Evolutionary conservation across 2,113 vertebrate genomes (phyloP).

Genomic region (Leucopternis melanops): DNA sequence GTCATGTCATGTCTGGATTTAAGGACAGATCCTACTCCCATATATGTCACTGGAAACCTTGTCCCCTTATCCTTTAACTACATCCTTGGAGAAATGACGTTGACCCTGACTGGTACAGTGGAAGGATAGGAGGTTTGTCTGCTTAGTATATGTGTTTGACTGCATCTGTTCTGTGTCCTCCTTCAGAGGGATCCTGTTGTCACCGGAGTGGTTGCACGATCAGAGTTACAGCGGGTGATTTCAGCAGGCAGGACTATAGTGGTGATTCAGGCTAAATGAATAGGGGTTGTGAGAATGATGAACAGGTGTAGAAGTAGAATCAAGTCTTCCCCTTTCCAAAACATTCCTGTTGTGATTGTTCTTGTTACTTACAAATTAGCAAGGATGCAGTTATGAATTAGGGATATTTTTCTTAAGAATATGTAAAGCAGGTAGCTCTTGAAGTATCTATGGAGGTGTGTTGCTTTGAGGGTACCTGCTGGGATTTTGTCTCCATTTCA

Average conservation of each 20-base stretch:
- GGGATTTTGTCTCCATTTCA: neutral
- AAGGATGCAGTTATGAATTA: neutral
- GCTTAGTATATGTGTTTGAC: neutral
- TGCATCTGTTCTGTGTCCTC: neutral
- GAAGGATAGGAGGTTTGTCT: neutral
- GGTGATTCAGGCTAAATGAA: neutral
- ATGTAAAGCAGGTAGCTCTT: neutral
- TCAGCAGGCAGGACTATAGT: neutral
- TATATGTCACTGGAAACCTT: neutral
- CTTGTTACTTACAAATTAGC: neutral
- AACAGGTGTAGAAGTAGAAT: neutral
- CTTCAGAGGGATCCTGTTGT: neutral
- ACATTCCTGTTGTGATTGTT: neutral
- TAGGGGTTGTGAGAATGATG: neutral
- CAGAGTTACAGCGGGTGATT: neutral
- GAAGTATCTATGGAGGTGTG: neutral
- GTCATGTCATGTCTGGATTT: neutral
- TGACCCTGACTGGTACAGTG: neutral
- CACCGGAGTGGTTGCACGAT: neutral
- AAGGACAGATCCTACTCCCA: neutral
- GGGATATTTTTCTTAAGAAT: neutral
- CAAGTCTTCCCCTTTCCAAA: neutral
- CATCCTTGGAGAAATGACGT: neutral
- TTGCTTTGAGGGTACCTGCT: neutral
- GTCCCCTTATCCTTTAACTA: neutral